Conservation (phyloP, 2,797 vertebrate genomes). For the Arctocebus calabarensis region DNA sequence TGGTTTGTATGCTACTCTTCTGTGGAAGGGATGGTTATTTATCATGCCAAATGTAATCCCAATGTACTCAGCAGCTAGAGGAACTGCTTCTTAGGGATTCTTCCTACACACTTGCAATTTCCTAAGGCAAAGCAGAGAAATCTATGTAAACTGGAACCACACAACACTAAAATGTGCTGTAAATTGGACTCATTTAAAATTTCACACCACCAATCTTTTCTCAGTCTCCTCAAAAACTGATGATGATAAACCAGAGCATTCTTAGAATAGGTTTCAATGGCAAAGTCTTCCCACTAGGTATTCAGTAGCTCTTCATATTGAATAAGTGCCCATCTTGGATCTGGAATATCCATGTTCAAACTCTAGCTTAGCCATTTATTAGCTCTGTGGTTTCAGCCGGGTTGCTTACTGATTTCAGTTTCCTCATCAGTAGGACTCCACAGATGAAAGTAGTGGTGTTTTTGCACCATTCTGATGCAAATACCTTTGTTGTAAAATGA, state of each 20-base stretch:
- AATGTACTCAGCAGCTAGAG: slow-evolving; percentile 22
- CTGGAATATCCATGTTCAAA: not conserved
- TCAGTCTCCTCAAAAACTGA: not conserved
- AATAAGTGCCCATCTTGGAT: fast-evolving
- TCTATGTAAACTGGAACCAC: not conserved
- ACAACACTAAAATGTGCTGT: not conserved
- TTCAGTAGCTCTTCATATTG: not conserved
- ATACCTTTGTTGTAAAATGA: no score
- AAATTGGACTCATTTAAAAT: slow-evolving; percentile 6
- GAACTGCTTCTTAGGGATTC: not conserved
- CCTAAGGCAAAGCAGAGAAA: slow-evolving; percentile 38
- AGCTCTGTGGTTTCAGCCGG: not conserved
- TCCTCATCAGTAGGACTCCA: not conserved
- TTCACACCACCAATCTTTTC: not conserved
- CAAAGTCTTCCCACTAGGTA: not conserved
- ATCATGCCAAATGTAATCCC: slow-evolving; percentile 47
- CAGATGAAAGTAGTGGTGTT: not conserved
- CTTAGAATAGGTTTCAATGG: not conserved
- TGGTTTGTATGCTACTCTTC: slow-evolving; percentile 63
- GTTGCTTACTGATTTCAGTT: not conserved
- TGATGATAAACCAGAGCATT: not conserved
- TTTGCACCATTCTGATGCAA: not conserved
- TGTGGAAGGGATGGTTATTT: slow-evolving; percentile 41
- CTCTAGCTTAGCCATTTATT: not conserved
- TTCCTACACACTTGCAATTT: not conserved